Conservation (phyloP, 2,113 vertebrate genomes). For the Gopherus evgoodei region DNA sequence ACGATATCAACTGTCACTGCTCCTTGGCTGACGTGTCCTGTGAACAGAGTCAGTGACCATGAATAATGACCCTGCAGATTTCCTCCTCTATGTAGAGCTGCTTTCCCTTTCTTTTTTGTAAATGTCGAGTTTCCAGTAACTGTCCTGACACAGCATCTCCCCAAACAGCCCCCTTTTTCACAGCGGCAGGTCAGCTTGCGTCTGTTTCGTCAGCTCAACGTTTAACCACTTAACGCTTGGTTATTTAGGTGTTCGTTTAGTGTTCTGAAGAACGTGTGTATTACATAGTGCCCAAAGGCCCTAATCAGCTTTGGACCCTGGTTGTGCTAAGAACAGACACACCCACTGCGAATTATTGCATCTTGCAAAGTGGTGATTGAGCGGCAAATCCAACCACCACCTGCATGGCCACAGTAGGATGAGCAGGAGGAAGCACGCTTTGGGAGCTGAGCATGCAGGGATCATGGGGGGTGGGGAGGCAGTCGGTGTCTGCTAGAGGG, state of each 20-base stretch:
- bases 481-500: too few species aligned
- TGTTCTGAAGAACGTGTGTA: neutral
- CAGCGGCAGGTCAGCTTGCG: slow-evolving; percentile 1
- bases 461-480: too few species aligned
- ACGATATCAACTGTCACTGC: neutral
- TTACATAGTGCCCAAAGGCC: neutral
- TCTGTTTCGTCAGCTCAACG: slow-evolving; percentile 25
- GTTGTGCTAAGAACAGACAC: neutral
- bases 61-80: neutral
- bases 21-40: neutral
- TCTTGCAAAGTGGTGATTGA: too few species aligned
- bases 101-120: slow-evolving; percentile 2
- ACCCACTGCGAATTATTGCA: too few species aligned
- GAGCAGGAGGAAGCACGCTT: too few species aligned
- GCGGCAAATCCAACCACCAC: too few species aligned
- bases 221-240: slow-evolving; percentile 18
- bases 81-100: neutral
- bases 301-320: neutral
- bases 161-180: slow-evolving; percentile 1
- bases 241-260: slow-evolving; percentile 67
- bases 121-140: neutral
- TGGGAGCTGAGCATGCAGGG: too few species aligned
- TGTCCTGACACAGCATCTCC: neutral
- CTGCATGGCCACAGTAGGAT: too few species aligned
- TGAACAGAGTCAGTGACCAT: neutral